Percentiles rank a stretch among this genome's conserved stretches.
phyloP scores from a whole-genome alignment of 2,797 vertebrate species.

The Scarus forsteni region DNA sequence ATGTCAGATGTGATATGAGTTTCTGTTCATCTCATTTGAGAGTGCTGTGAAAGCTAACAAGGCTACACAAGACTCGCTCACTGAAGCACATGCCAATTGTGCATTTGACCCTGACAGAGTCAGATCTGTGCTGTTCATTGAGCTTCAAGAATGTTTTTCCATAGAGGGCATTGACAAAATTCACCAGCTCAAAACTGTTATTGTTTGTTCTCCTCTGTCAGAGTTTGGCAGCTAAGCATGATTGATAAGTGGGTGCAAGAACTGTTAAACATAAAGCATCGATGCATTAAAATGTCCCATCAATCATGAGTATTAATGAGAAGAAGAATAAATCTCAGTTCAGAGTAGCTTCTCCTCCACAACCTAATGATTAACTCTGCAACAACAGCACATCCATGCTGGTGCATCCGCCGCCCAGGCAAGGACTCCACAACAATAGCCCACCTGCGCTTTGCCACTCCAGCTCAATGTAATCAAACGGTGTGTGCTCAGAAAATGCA shows the following conservation, averaged over 20 bases:
- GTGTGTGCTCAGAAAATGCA: constrained; percentile 77
- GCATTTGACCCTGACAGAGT: not conserved
- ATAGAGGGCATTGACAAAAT: not conserved
- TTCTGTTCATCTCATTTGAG: not conserved
- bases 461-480: constrained; percentile 73
- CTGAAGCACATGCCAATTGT: not conserved
- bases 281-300: constrained; percentile 57
- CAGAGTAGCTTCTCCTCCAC: constrained; percentile 34
- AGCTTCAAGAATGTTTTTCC: not conserved
- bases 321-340: constrained; percentile 57
- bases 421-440: constrained; percentile 73
- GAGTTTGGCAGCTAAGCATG: constrained; percentile 32
- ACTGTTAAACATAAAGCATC: constrained; percentile 48
- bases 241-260: constrained; percentile 52
- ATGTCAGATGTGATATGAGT: not conserved
- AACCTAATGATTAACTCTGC: constrained; percentile 53
- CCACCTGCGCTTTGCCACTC: constrained; percentile 62
- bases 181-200: constrained; percentile 29
- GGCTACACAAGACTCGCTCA: not conserved
- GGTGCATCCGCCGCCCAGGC: constrained; percentile 19
- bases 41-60: not conserved
- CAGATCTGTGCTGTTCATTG: not conserved
- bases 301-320: constrained; percentile 54
- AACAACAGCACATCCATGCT: constrained; percentile 36
- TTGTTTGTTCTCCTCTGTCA: constrained; percentile 21